A percentile compares a stretch with the other conserved stretches of the same genome.
Evolutionary conservation across 2,797 vertebrate species (phyloP).

Genomic region (Ambastaia sidthimunki): DNA sequence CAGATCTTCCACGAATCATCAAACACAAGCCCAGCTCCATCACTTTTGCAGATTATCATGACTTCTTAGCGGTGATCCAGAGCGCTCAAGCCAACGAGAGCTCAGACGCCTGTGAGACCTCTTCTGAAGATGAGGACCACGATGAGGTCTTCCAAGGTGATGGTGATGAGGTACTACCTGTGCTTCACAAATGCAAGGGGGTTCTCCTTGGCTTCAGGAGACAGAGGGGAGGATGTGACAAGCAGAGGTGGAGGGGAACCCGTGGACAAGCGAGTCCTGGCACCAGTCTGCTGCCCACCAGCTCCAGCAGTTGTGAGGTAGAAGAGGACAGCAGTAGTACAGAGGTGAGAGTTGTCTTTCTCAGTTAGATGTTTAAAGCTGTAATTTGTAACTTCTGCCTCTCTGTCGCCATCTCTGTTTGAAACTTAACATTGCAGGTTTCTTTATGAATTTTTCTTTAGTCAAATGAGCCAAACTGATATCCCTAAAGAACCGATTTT

Average conservation of each 20-base stretch:
- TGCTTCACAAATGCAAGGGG: conserved; percentile 64
- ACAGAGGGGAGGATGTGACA: conserved; percentile 62
- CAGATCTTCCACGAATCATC: conserved; percentile 73
- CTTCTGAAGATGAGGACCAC: conserved; percentile 64
- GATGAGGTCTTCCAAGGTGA: conserved; percentile 56
- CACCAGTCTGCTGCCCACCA: background rate
- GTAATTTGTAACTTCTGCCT: too few relatives aligned
- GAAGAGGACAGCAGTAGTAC: conserved; percentile 64
- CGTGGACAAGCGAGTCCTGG: conserved; percentile 9
- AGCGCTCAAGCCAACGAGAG: conserved; percentile 60
- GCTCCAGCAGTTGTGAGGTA: conserved; percentile 61
- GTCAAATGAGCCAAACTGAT: too few relatives aligned
- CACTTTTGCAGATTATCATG: conserved; percentile 75
- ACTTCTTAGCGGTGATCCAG: conserved; percentile 33
- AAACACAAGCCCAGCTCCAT: conserved; percentile 80
- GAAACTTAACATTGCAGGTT: too few relatives aligned
- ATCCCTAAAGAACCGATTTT: too few relatives aligned
- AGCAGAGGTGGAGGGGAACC: conserved; percentile 57
- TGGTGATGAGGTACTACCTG: conserved; percentile 70
- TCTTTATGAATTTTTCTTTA: too few relatives aligned
- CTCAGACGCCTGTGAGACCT: conserved; percentile 71
- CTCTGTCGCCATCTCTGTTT: too few relatives aligned
- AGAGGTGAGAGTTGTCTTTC: conserved; percentile 59
- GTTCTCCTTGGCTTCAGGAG: conserved; percentile 57
- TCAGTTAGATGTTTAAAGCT: background rate